Conservation (phyloP, 1,140 invertebrate genomes). For the Papilio helenus region DNA sequence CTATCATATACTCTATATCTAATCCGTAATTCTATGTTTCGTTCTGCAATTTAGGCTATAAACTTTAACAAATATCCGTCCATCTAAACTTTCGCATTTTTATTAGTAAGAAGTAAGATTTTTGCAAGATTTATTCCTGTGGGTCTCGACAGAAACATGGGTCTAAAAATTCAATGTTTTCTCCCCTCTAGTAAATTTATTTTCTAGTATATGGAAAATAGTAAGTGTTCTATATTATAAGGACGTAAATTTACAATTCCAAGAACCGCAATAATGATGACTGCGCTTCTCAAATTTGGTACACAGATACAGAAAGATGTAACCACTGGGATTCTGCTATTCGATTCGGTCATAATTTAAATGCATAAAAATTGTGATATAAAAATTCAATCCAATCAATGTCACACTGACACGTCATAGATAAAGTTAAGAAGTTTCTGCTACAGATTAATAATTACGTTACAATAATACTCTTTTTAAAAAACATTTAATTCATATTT, state of each 20-base stretch:
- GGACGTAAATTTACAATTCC: slow-evolving; percentile 68
- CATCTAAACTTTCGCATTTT: no score
- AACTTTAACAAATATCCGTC: no score
- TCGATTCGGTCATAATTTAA: slow-evolving; percentile 49
- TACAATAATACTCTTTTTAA: no score
- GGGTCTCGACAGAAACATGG: no score
- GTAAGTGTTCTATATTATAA: background rate
- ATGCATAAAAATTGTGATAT: slow-evolving; percentile 42
- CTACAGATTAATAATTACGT: background rate
- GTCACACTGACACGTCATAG: slow-evolving; percentile 32
- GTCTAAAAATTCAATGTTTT: no score
- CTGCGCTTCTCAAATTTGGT: slow-evolving; percentile 60
- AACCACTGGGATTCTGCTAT: slow-evolving; percentile 49
- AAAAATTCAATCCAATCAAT: slow-evolving; percentile 43
- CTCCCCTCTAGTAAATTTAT: no score
- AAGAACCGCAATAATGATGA: slow-evolving; percentile 62
- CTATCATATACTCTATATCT: no score
- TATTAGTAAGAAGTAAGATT: no score
- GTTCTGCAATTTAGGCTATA: no score
- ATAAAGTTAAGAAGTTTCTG: background rate
- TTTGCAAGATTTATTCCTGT: no score
- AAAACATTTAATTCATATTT: background rate
- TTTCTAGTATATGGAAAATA: no score
- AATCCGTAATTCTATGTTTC: no score
- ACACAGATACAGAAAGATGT: slow-evolving; percentile 61